These are phyloP conservation scores for Polietes domitor DNA, from an alignment of 2,888 invertebrate genomes.

Conservation along the genomic window DNA sequence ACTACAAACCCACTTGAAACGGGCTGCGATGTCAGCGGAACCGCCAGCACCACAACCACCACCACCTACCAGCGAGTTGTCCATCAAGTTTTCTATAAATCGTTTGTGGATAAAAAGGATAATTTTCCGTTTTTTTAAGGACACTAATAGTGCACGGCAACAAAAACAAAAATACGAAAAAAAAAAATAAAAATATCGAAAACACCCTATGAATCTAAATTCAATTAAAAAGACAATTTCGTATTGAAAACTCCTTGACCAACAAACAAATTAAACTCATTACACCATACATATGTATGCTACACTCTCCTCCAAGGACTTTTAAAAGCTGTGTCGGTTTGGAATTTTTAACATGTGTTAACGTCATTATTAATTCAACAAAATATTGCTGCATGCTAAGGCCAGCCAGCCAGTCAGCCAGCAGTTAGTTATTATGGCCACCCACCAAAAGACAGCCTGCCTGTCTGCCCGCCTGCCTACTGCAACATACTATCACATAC, in stretches of 20 bases:
- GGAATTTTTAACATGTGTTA: conserved; percentile 71
- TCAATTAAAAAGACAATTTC: background rate
- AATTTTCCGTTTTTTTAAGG: conserved; percentile 14
- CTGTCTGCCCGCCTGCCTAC: too few species aligned
- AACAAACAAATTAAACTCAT: background rate
- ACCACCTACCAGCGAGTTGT: background rate
- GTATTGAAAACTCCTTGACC: background rate
- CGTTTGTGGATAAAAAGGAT: conserved; percentile 46
- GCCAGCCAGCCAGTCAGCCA: background rate
- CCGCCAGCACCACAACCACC: background rate
- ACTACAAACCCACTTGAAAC: conserved; percentile 23
- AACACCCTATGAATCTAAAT: background rate
- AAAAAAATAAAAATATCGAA: conserved; percentile 21
- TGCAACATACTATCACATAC: too few species aligned
- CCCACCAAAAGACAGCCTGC: conserved; percentile 61
- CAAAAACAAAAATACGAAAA: background rate
- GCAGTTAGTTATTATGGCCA: background rate
- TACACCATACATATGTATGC: background rate
- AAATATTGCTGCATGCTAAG: conserved; percentile 11
- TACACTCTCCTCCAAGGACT: conserved; percentile 36
- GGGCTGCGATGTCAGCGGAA: background rate
- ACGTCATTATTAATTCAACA: conserved; percentile 67
- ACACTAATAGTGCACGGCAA: background rate
- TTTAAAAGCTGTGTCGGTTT: conserved; percentile 41
- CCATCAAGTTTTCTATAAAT: background rate